Evolutionary conservation across 2,888 invertebrate genomes (phyloP), one percentile per base, ranked within the genome.

Genomic region (Baccha elongata): DNA sequence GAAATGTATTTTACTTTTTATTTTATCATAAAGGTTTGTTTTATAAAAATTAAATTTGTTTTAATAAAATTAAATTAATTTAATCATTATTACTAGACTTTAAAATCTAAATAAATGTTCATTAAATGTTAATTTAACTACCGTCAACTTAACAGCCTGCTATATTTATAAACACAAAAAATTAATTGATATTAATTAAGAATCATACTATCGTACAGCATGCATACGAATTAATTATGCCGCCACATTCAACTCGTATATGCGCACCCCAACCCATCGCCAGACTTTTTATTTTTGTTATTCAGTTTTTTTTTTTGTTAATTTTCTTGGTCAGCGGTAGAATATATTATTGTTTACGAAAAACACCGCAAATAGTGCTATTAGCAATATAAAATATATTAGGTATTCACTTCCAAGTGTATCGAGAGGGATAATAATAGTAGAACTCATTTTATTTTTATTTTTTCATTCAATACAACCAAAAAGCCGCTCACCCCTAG

Each of bases 191-290:
- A 46, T 71, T 75, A 69, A 81, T 81, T 81, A 75, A 71, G 73
- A 60, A 65, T 81, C 46, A n/a, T 60, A 19, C 40, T 19, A 65
- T 40, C 29, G 11, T 73, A 37, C 79, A 58, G 62, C 60, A 55
- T 58, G 69, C 81, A 81, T 71, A 81, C 81, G 60, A 81, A 81
- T 75, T 81, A 75, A 81, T 81, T 60, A 58, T 52, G 67, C 37
- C 58, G 67, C 48, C 74, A 42, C 35, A 40, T 53, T 50, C 62
- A 53, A 23, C 32, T 62, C 60, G 19, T 50, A 73, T 42, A 58
- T 35, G 13, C n/a, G 50, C 42, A 37, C 44, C 15, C 29, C 46
- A 53, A 44, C 17, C 29, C 48, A 42, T 15, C 15, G 2, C 13
- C 32, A 17, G 21, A 46, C 32, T 60, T 44, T 50, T 64, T 32